Percentiles rank a stretch among this genome's conserved stretches.
Conservation (phyloP, 2,113 vertebrate species). For the Hemichromis elongatus region DNA sequence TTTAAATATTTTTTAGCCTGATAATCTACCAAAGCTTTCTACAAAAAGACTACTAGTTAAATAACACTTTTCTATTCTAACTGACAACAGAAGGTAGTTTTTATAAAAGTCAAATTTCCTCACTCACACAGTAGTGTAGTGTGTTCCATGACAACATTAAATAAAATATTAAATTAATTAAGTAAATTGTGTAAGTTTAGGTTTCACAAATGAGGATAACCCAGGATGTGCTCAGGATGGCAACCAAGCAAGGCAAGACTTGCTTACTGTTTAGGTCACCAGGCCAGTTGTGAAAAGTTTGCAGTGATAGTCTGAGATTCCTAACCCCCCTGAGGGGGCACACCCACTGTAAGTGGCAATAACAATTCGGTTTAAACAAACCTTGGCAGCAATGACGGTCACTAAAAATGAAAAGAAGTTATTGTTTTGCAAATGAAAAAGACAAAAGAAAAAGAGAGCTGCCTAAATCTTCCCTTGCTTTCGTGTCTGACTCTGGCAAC, state of each 20-base stretch:
- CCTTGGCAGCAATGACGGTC: neutral
- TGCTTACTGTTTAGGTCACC: neutral
- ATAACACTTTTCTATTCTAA: neutral
- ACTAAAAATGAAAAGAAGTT: neutral
- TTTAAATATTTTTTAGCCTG: neutral
- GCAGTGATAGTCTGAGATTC: neutral
- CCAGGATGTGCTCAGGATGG: neutral
- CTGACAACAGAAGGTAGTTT: neutral
- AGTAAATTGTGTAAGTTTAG: neutral
- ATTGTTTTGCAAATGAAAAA: neutral
- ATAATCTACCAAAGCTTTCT: neutral
- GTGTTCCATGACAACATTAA: neutral
- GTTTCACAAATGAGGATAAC: neutral
- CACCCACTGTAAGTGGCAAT: neutral
- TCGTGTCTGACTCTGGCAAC: neutral
- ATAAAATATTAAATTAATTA: neutral
- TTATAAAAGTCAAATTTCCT: neutral
- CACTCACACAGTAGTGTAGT: neutral
- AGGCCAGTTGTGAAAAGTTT: neutral
- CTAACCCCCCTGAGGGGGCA: neutral
- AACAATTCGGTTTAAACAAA: neutral
- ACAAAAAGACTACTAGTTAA: neutral
- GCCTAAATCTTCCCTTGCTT: neutral
- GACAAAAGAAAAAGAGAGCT: neutral
- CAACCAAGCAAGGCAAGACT: neutral